A percentile compares a stretch with the other conserved stretches of the same genome.
These are phyloP conservation scores for Heterodera schachtii DNA, from an alignment of 1,140 invertebrate genomes.

Conservation along the genomic window DNA sequence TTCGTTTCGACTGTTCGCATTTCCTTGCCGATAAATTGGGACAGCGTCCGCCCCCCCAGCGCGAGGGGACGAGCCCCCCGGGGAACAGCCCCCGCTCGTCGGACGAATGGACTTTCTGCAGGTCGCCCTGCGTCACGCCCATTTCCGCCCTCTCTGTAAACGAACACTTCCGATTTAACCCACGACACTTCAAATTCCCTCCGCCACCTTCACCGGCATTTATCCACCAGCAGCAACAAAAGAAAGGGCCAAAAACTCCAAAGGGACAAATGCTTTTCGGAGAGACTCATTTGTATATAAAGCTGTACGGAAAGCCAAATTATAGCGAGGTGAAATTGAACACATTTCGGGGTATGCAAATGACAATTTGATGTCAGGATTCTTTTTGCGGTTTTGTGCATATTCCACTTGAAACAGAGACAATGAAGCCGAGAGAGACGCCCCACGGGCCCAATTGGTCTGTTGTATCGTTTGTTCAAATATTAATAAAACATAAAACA, in stretches of 20 bases:
- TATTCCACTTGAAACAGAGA: slow-evolving; percentile 26
- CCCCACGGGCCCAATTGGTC: slow-evolving; percentile 34
- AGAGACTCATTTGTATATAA: background rate
- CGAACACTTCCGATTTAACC: background rate
- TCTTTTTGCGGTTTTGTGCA: slow-evolving; percentile 34
- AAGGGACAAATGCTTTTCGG: slow-evolving; percentile 2
- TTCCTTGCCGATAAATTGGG: background rate
- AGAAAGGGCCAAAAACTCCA: background rate
- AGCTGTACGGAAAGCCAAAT: slow-evolving; percentile 6
- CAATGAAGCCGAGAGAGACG: slow-evolving; percentile 30
- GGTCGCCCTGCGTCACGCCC: background rate
- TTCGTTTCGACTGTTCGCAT: background rate
- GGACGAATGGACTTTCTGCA: background rate
- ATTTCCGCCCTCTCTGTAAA: background rate
- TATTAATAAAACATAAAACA: background rate
- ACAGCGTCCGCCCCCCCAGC: background rate
- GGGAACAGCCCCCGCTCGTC: background rate
- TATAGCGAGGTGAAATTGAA: background rate
- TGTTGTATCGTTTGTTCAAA: background rate
- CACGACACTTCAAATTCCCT: slow-evolving; percentile 7
- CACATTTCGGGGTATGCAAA: background rate
- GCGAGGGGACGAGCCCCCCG: background rate
- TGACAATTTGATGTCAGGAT: background rate
- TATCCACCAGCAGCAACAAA: background rate
- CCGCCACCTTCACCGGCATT: background rate